A percentile compares a stretch with the other conserved stretches of the same genome.
Conservation (phyloP, 2,113 vertebrate species). For the Anguilla japonica region DNA sequence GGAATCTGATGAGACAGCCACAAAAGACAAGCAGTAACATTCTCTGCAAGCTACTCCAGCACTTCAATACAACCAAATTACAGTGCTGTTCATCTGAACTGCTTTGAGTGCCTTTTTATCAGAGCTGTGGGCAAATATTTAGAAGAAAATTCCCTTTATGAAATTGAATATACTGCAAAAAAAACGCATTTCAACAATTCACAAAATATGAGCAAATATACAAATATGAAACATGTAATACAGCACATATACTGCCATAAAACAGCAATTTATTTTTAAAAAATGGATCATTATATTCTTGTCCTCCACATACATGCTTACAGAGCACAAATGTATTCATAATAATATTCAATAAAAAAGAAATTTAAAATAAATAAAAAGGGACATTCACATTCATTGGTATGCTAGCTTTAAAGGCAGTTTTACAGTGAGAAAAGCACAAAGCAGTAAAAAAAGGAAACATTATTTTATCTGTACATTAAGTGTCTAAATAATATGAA, state of each 20-base stretch:
- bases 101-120: not conserved
- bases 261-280: no score
- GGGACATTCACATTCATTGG: conserved; percentile 70
- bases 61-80: not conserved
- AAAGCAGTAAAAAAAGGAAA: not conserved
- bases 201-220: not conserved
- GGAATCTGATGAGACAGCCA: not conserved
- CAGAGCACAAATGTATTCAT: not conserved
- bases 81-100: not conserved
- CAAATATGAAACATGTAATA: no score
- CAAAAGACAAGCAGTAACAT: not conserved
- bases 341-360: conserved; percentile 1
- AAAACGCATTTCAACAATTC: not conserved
- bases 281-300: not conserved
- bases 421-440: conserved; percentile 31
- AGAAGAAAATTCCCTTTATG: no score
- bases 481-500: conserved; percentile 45
- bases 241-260: no score
- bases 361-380: conserved; percentile 29
- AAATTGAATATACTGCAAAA: no score
- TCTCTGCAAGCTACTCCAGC: not conserved
- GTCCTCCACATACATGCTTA: not conserved
- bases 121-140: no score
- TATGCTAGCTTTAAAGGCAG: conserved; percentile 67
- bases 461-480: conserved; percentile 44